Evolutionary conservation across 2,888 invertebrate species (phyloP), one percentile per base, ranked within the genome.

Genomic region (Sycophila texana): DNA sequence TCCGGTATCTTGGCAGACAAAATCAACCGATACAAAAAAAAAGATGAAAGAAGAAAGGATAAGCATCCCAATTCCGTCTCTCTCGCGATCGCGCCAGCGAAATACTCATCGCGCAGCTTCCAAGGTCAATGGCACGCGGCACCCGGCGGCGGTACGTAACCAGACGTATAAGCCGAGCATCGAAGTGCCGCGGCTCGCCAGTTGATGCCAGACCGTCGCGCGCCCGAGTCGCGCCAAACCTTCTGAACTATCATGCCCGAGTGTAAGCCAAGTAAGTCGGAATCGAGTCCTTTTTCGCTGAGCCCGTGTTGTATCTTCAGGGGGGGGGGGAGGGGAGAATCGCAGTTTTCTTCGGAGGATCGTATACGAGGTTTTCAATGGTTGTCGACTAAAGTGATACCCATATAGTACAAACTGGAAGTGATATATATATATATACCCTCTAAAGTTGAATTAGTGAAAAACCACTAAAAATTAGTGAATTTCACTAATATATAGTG

Each of bases 151-250:
- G 47, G 71, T 22, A 53, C 26, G 55, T 58, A 22, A 26, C 26
- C 51, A 61, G 47, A 63, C 47, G 39, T 65, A 39, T 53, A 63
- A 73, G 73, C 53, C 55, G 47, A 57, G 65, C 22, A 16, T 20
- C 26, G 16, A 39, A 63, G 63, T 18, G 61, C 26, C 53, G 39
- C 20, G 49, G 47, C 63, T 55, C 63, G 55, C 10, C 71, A 71
- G 71, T 72, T 65, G 49, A 16, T 49, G 58, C 58, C 66, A 18
- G 71, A 72, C 55, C 58, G 47, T 58, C 10, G 60, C 14, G 58
- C 1, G 60, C 58, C 5, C 60, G 30, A 39, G n/a, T 39, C 10
- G 39, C 39, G 39, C 63, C n/a, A 10, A 47, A 30, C 16, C n/a
- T n/a, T 13, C 47, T 14, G 53, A 16, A 16, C 14, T 5, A 53